Evolutionary conservation across 2,797 vertebrate species (phyloP).

Genomic region (Oreortyx pictus): DNA sequence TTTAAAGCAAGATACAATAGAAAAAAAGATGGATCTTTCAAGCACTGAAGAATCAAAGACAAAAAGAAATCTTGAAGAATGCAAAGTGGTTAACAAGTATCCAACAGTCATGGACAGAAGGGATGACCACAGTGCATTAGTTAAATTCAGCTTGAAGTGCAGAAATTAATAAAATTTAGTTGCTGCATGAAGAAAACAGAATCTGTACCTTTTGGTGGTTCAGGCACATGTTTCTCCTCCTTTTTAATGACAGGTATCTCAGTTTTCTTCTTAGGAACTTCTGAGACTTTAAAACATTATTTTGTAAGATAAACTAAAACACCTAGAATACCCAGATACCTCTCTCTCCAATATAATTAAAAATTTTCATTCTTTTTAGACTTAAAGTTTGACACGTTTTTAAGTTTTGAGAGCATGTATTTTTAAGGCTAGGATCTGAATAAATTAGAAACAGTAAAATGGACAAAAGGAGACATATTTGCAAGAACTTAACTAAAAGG

Average conservation of each 20-base stretch:
- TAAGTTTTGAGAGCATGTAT: background rate
- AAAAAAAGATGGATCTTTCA: conserved; percentile 22
- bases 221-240: conserved; percentile 77
- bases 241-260: conserved; percentile 73
- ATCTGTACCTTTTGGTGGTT: conserved; percentile 81
- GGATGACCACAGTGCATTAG: background rate
- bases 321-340: background rate
- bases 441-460: conserved; percentile 34
- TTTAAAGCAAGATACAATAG: background rate
- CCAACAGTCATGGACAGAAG: background rate
- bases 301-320: conserved; percentile 40
- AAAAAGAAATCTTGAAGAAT: conserved; percentile 49
- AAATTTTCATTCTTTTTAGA: background rate
- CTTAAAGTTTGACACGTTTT: background rate
- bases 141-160: background rate
- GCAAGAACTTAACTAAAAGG: conserved; percentile 31
- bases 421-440: background rate
- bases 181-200: background rate
- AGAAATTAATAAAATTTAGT: background rate
- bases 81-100: background rate
- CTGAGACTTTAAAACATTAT: conserved; percentile 79
- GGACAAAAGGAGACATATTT: conserved; percentile 20
- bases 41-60: conserved; percentile 21
- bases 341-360: background rate
- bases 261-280: conserved; percentile 77